Evolutionary conservation across 2,113 vertebrate genomes (phyloP).

Genomic region (Chionis minor): DNA sequence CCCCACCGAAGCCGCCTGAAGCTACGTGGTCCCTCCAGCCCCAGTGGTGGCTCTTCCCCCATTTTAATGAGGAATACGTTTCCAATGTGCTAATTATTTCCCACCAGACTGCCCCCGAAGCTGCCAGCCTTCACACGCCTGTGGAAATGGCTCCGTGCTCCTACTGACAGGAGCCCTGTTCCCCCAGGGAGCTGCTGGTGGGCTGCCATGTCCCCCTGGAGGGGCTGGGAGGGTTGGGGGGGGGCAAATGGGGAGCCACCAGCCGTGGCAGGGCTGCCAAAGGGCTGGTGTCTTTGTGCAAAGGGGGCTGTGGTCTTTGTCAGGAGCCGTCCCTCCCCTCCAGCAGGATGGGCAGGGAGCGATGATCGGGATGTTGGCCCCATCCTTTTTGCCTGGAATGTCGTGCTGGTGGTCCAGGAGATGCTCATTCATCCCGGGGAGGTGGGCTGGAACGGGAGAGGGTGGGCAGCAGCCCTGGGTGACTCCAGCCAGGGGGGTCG

Average conservation of each 20-base stretch:
- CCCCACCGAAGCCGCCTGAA: accelerated
- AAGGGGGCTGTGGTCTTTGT: not conserved
- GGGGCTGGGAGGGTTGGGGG: no score
- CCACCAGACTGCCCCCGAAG: not conserved
- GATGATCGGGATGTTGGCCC: no score
- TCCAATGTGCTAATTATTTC: not conserved
- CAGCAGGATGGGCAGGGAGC: not conserved
- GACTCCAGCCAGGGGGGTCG: not conserved
- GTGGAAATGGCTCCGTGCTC: not conserved
- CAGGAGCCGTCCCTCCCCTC: not conserved
- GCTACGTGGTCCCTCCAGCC: not conserved
- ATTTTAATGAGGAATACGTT: constrained; percentile 1
- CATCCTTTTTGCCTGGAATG: accelerated
- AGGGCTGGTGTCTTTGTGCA: not conserved
- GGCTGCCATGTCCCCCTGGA: accelerated
- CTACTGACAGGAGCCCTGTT: not conserved
- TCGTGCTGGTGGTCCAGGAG: accelerated
- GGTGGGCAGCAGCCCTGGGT: not conserved
- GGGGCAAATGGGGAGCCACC: accelerated
- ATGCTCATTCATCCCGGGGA: accelerated
- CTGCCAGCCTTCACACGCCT: not conserved
- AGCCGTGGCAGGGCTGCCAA: not conserved
- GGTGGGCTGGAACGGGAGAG: not conserved
- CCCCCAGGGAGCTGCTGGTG: not conserved
- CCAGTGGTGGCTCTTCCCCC: not conserved